These are phyloP conservation scores for Hemitrygon akajei DNA, from an alignment of 2,797 vertebrate species.

Conservation along the genomic window DNA sequence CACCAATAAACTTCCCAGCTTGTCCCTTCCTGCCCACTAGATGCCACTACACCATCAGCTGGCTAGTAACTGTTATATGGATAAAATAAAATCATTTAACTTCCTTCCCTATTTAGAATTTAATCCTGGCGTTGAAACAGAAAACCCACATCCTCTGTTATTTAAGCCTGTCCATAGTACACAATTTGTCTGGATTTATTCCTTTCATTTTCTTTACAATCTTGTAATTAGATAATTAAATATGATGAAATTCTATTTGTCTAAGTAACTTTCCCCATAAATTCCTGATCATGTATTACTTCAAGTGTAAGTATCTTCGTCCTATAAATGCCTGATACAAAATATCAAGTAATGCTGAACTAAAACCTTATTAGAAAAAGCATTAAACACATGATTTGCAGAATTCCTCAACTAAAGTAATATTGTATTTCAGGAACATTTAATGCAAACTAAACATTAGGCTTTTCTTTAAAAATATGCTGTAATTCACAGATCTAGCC, in stretches of 20 bases:
- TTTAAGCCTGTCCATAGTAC: background rate
- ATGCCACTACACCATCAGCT: too few relatives aligned
- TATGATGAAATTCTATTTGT: background rate
- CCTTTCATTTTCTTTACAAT: background rate
- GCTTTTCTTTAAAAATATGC: background rate
- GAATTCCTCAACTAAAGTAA: background rate
- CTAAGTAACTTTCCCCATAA: background rate
- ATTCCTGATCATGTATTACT: background rate
- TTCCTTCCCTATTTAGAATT: background rate
- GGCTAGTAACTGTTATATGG: background rate
- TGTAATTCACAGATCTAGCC: background rate
- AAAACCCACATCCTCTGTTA: background rate
- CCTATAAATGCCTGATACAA: background rate
- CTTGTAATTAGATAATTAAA: background rate
- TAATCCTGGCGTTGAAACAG: background rate
- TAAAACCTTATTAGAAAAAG: background rate
- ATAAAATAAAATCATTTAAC: background rate
- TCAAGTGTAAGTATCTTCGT: background rate
- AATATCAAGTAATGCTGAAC: background rate
- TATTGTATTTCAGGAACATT: background rate
- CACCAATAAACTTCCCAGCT: too few relatives aligned
- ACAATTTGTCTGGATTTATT: slow-evolving; percentile 20
- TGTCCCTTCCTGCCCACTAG: too few relatives aligned
- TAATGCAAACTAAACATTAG: background rate
- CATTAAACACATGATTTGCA: background rate